Evolutionary conservation across 2,113 vertebrate species (phyloP).

Genomic region (Jaculus jaculus): DNA sequence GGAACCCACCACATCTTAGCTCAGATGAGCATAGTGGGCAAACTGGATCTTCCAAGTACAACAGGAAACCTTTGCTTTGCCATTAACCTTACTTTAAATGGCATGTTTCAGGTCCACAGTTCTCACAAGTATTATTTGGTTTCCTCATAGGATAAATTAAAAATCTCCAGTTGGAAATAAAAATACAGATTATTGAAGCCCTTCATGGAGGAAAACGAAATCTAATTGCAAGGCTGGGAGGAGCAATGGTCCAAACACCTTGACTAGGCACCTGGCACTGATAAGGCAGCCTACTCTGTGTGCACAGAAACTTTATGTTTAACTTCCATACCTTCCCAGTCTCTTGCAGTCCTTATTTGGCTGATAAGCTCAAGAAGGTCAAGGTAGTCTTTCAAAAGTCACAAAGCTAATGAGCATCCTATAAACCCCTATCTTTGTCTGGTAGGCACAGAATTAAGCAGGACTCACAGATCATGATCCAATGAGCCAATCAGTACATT

Average conservation of each 20-base stretch:
- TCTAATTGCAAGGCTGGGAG: neutral
- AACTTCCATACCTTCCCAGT: neutral
- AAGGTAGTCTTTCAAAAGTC: neutral
- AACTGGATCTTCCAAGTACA: neutral
- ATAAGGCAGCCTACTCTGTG: neutral
- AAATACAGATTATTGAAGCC: neutral
- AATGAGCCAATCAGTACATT: neutral
- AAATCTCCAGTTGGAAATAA: neutral
- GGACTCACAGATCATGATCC: neutral
- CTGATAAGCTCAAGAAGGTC: neutral
- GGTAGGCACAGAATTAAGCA: neutral
- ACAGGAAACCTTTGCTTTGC: neutral
- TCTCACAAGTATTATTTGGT: conserved; percentile 10
- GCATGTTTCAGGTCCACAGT: neutral
- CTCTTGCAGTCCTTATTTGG: neutral
- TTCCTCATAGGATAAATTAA: conserved; percentile 28
- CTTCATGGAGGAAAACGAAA: neutral
- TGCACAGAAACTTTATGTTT: neutral
- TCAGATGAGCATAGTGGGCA: neutral
- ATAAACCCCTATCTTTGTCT: neutral
- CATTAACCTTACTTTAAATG: neutral
- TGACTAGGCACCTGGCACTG: neutral
- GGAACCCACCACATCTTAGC: neutral
- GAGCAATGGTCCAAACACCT: neutral
- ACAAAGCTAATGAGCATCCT: neutral